Base-by-base conservation (phyloP, 2,888 invertebrate species). In the Trichacis sp. region DNA sequence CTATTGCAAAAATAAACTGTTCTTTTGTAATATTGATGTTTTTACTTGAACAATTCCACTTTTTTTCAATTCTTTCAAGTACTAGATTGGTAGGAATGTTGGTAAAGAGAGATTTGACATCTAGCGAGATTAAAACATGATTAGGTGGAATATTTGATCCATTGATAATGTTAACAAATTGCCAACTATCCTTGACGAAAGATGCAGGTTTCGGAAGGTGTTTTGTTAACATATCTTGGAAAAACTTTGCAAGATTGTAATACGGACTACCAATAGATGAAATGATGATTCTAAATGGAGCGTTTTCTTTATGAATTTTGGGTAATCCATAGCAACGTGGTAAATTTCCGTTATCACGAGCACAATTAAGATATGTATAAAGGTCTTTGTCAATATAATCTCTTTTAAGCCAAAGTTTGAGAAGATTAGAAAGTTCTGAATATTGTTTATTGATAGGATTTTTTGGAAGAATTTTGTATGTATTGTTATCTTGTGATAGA, bases 71-170 rank as follows among this genome's bases (percentile, higher is more conserved):
- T 1, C 51, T 42, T 3, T 1, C 9, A 8, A 61, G 19, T 0
- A 66, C 50, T 6, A 60, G 12, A 1, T 57, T 29, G 1, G 43
- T 48, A 3, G 69, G 70, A 4, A 73, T 54, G 20, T 69, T 70
- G 0, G 70, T 69, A 29, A 57, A 71, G 1, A 72, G 33, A 1
- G 67, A 55, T 0, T 24, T 36, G 1, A 70, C 67, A 36, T 70
- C 71, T n/a, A 64, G 30, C 6, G 58, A 64, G 1, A 64, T 1
- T 9, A 58, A 12, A 1, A 50, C 11, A 33, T 11, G n/a, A 9
- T n/a, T n/a, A 3, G 8, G n/a, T n/a, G n/a, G n/a, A n/a, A n/a
- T n/a, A n/a, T n/a, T n/a, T n/a, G n/a, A n/a, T n/a, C 38, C n/a
- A 1, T 40, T 20, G 15, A 40, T 11, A 1, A 17, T 24, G 2